Evolutionary conservation across 2,113 vertebrate species (phyloP).

Genomic region (Pomatostomus ruficeps): DNA sequence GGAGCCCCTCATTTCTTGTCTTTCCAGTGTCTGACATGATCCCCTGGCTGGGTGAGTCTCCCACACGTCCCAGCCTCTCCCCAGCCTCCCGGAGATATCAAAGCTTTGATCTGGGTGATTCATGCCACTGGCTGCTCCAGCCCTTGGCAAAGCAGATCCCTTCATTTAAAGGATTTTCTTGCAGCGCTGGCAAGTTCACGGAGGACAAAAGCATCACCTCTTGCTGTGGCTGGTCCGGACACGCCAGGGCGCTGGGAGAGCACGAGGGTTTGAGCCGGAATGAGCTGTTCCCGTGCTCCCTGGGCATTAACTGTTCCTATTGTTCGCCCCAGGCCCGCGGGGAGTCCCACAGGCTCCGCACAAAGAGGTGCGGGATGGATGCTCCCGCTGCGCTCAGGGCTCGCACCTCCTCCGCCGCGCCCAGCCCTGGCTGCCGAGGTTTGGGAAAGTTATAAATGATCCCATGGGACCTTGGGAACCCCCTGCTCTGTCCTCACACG

Average conservation of each 20-base stretch:
- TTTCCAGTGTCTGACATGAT: background rate
- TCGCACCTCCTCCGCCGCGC: fast-evolving
- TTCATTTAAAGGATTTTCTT: background rate
- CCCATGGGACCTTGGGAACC: background rate
- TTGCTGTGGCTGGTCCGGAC: background rate
- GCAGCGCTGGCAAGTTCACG: background rate
- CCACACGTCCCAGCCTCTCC: background rate
- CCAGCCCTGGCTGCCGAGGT: background rate
- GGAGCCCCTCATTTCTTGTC: background rate
- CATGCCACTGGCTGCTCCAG: background rate
- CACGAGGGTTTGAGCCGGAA: background rate
- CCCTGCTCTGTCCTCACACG: fast-evolving
- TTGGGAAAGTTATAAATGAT: background rate
- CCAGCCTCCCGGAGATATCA: background rate
- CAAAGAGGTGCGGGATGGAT: background rate
- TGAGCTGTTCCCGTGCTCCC: background rate
- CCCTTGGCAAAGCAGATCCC: background rate
- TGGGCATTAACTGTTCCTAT: background rate
- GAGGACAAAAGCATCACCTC: background rate
- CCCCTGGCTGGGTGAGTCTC: background rate
- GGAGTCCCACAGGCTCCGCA: background rate
- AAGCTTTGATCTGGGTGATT: background rate
- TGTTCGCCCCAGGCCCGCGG: background rate
- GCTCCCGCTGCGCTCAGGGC: background rate
- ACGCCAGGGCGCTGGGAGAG: fast-evolving